Conservation (phyloP, 1,140 invertebrate species). For the Adoxophyes honmai region DNA sequence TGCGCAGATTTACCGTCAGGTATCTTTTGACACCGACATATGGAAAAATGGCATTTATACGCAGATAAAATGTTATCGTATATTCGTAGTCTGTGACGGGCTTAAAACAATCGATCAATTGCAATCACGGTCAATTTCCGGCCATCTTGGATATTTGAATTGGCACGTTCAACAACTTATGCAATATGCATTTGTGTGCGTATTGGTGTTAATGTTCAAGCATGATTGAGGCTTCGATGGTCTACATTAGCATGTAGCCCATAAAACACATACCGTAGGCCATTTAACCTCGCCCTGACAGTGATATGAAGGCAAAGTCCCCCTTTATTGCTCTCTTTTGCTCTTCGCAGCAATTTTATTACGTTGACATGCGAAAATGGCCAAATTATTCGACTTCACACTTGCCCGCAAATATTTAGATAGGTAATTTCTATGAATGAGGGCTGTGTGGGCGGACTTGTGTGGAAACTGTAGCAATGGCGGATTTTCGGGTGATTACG, state of each 20-base stretch:
- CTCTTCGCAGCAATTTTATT: conserved; percentile 16
- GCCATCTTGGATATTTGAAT: no score
- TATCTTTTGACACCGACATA: no score
- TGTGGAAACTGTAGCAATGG: background rate
- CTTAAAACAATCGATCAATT: no score
- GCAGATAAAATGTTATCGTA: no score
- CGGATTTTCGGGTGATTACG: background rate
- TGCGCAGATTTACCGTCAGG: no score
- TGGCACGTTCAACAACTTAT: no score
- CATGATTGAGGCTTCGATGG: background rate
- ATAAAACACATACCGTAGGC: conserved; percentile 9
- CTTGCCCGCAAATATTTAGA: background rate
- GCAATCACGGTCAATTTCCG: no score
- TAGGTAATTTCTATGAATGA: background rate
- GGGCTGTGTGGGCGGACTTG: background rate
- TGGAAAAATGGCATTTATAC: no score
- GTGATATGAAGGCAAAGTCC: conserved; percentile 15
- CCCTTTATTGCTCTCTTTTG: conserved; percentile 10
- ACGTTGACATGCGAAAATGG: conserved; percentile 16
- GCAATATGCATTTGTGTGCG: no score
- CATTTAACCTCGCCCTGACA: conserved; percentile 9
- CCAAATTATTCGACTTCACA: conserved; percentile 14
- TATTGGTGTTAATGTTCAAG: no score
- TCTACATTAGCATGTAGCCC: background rate
- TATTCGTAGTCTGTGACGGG: no score